Percentiles rank a stretch among this genome's conserved stretches.
phyloP scores from a whole-genome alignment of 2,797 vertebrate genomes.

The Loriculus beryllinus region DNA sequence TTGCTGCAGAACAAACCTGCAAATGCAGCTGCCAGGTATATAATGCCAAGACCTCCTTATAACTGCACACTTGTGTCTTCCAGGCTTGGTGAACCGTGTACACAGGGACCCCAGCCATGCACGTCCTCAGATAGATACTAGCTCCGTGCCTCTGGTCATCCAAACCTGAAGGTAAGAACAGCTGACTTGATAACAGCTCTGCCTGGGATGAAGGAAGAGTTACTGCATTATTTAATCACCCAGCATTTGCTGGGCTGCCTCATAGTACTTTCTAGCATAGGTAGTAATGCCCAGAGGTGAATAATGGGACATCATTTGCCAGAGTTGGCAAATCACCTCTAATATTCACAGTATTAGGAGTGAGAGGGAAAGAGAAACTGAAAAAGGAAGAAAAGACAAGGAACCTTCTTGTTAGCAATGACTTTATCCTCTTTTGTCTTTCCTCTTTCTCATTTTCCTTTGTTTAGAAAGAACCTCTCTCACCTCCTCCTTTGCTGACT shows the following conservation, averaged over 20 bases:
- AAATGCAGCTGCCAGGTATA: neutral
- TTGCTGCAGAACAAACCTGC: neutral
- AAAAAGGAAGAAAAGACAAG: neutral
- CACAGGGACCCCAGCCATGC: neutral
- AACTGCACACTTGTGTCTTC: neutral
- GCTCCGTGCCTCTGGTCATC: neutral
- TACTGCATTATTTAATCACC: neutral
- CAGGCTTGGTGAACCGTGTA: neutral
- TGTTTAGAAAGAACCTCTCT: neutral
- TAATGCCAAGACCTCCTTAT: neutral
- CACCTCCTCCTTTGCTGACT: neutral
- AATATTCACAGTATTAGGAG: neutral
- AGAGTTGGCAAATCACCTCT: neutral
- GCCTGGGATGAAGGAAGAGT: neutral
- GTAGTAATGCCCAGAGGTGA: neutral
- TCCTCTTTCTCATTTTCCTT: neutral
- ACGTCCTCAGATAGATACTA: neutral
- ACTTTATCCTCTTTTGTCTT: neutral
- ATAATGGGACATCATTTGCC: neutral
- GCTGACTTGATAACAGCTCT: neutral
- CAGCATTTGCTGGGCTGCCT: neutral
- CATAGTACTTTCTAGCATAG: fast-evolving
- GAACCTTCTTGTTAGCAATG: neutral
- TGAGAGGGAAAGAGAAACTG: neutral
- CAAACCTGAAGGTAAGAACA: neutral